Base-by-base conservation (phyloP, 2,113 vertebrate genomes). In the Sinocyclocheilus anophthalmus region DNA sequence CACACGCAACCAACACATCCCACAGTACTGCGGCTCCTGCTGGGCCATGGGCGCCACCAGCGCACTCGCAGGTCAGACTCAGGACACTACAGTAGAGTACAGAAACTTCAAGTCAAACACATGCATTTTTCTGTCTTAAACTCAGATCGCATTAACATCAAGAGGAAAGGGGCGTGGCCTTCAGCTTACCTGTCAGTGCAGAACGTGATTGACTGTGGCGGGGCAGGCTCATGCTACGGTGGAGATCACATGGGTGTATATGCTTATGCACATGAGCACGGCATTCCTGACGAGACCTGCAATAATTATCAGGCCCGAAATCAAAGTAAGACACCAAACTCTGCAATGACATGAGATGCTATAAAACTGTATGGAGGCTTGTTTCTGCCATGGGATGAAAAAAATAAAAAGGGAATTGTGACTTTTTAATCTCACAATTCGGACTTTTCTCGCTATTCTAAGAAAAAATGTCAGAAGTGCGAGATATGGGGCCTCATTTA, bases 221-320 rank as follows among this genome's bases (percentile, higher is more conserved):
- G 89, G 0, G 92, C 96, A 0, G 96, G 96, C 0, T 96, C 96
- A 88, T 97, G 96, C 0, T 93, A 96, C 26, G 96, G 96, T 0
- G 96, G 96, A 10, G 94, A 96, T 20, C 95, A 97, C 85, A 2
- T 92, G 0, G 89, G 87, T 0, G 96, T 97, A 53, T 97, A 96
- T 94, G 72, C 26, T 33, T 97, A 96, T 0, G 96, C 96, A 0
- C 92, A 96, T 0, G 1, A 80, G 0, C 93, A 95, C 0, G 96
- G 96, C 87, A 96, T 97, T 89, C 96, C 96, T 0, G 96, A 97
- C 0, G 96, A 97, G 92, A 97, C 96, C 89, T 97, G 96, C 92
- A 97, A 97, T 92, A 97, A 97, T 88, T 97, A 97, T 91, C 96
- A 97, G 78, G 96, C 96, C 76, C 96, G 94, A 91, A 94, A 97